Conservation (phyloP, 2,888 invertebrate genomes). For the Biston betularia region DNA sequence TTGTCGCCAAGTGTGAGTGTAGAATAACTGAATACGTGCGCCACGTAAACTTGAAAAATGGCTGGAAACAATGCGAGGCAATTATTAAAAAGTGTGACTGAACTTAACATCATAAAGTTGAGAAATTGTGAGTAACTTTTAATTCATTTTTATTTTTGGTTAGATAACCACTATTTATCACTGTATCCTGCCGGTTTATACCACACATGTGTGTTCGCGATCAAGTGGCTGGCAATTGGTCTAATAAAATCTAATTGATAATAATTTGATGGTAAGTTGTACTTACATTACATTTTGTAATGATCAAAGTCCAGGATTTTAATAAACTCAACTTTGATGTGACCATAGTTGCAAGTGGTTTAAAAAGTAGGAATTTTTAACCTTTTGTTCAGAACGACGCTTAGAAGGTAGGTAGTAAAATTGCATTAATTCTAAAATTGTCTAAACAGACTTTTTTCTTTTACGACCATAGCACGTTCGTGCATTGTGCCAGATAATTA, state of each 20-base stretch:
- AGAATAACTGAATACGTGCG: slow-evolving; percentile 36
- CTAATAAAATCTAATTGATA: slow-evolving; percentile 24
- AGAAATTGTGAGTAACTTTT: slow-evolving; percentile 71
- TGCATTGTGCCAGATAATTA: too few species aligned
- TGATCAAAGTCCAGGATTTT: slow-evolving; percentile 24
- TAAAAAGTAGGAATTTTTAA: not conserved
- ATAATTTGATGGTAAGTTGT: slow-evolving; percentile 14
- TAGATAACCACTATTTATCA: slow-evolving; percentile 56
- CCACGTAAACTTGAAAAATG: slow-evolving; percentile 57
- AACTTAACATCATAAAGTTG: slow-evolving; percentile 53
- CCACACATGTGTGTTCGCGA: slow-evolving; percentile 8
- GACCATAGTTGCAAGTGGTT: not conserved
- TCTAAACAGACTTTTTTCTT: too few species aligned
- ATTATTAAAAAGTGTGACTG: slow-evolving; percentile 70
- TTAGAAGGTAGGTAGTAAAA: not conserved
- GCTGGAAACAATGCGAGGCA: slow-evolving; percentile 66
- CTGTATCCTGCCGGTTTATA: slow-evolving; percentile 26
- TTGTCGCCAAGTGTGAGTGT: slow-evolving; percentile 42
- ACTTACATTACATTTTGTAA: not conserved
- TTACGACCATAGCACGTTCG: too few species aligned
- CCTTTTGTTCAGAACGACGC: not conserved
- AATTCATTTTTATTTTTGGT: slow-evolving; percentile 47
- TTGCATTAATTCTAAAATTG: too few species aligned
- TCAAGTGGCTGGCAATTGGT: slow-evolving; percentile 17
- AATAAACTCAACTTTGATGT: not conserved